Conservation (phyloP, 1,140 invertebrate species). For the Whitmania pigra region DNA sequence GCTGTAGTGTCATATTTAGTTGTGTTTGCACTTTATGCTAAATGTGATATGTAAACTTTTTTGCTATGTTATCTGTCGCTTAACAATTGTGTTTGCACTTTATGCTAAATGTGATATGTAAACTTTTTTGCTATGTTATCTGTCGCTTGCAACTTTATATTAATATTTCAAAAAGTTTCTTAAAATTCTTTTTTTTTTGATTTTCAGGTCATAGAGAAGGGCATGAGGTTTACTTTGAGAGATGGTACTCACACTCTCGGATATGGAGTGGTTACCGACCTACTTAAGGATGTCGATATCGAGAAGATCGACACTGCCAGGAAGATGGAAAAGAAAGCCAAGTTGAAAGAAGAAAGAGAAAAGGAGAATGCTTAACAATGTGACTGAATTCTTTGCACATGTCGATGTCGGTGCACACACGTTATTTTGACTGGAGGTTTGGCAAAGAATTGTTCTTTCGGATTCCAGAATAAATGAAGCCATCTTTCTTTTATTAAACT, state of each 20-base stretch:
- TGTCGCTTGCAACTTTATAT: background rate
- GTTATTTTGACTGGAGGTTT: no score
- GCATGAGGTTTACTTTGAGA: slow-evolving; percentile 68
- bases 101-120: background rate
- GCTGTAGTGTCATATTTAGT: no score
- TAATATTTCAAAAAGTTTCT: background rate
- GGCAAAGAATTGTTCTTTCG: no score
- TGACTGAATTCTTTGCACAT: no score
- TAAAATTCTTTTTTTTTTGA: slow-evolving; percentile 14
- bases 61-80: no score
- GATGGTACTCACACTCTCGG: slow-evolving; percentile 69
- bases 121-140: background rate
- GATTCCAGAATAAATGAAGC: no score
- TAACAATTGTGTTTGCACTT: no score
- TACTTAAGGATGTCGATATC: slow-evolving; percentile 44
- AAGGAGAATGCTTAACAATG: background rate
- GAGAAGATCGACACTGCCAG: slow-evolving; percentile 22
- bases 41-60: no score
- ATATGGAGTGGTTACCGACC: slow-evolving; percentile 63
- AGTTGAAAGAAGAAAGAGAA: slow-evolving; percentile 15
- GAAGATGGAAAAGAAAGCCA: slow-evolving; percentile 25
- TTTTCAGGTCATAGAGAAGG: slow-evolving; percentile 47
- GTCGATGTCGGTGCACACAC: no score
- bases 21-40: no score
- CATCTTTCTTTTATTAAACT: no score